phyloP scores from a whole-genome alignment of 2,888 invertebrate species.

The Tetheella fluctuosa region DNA sequence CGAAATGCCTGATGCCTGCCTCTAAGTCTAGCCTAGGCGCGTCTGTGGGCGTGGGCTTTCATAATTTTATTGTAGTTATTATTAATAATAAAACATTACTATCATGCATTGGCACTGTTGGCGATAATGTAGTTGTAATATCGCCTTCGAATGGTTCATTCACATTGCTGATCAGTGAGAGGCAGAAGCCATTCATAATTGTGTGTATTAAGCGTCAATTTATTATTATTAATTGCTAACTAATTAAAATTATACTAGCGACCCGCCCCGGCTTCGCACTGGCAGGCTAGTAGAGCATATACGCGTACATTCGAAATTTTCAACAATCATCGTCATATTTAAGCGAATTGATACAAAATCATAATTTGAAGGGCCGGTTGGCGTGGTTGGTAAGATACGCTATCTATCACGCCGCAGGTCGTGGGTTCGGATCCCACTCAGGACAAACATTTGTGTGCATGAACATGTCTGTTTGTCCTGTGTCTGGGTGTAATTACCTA shows the following conservation, averaged over 20 bases:
- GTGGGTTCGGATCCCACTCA: no score
- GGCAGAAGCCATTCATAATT: conserved; percentile 44
- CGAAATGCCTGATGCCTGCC: conserved; percentile 35
- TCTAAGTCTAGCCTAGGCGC: conserved; percentile 47
- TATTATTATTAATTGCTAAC: background rate
- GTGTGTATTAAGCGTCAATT: conserved; percentile 16
- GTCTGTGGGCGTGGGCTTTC: conserved; percentile 45
- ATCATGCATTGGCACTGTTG: conserved; percentile 26
- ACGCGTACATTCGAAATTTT: no score
- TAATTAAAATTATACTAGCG: background rate
- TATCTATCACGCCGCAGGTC: no score
- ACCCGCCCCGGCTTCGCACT: no score
- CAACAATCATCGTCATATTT: no score
- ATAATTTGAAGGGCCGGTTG: no score
- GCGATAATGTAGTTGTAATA: conserved; percentile 44
- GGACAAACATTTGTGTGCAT: no score
- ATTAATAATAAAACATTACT: conserved; percentile 45
- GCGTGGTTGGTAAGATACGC: no score
- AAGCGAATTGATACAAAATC: no score
- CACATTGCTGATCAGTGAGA: conserved; percentile 36
- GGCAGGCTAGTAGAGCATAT: no score
- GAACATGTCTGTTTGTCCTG: no score
- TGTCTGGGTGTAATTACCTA: no score
- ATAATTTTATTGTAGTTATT: conserved; percentile 50
- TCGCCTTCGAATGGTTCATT: conserved; percentile 55